Conservation (phyloP, 92 coral and sea anemone genomes). For the Muricea muricata region DNA sequence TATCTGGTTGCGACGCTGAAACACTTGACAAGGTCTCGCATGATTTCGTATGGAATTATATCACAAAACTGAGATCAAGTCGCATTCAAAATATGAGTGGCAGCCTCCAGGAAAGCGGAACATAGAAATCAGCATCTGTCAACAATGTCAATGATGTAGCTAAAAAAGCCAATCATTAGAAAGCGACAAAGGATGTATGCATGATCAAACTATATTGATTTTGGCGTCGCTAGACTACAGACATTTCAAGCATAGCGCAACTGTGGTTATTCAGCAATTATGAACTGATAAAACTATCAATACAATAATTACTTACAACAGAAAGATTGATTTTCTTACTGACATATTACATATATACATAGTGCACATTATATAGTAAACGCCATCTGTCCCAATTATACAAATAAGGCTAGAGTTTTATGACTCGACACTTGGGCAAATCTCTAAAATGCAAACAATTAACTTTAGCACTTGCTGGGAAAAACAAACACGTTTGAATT, state of each 20-base stretch:
- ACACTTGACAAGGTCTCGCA: neutral
- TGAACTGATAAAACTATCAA: conserved; percentile 2
- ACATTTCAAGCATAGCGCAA: no score
- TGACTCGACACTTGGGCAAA: neutral
- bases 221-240: no score
- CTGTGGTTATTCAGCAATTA: neutral
- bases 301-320: neutral
- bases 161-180: neutral
- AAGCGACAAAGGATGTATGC: no score
- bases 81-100: no score
- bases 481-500: neutral
- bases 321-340: neutral
- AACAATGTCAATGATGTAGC: neutral
- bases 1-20: neutral
- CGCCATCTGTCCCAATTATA: no score
- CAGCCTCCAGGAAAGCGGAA: neutral
- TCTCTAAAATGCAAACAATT: no score
- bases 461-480: neutral
- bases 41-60: no score
- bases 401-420: no score
- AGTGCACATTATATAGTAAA: no score
- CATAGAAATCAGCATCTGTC: neutral
- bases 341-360: neutral
- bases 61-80: no score
- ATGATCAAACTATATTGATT: neutral